phyloP scores from a whole-genome alignment of 2,797 vertebrate species.

The Neosilurus hyrtlii region DNA sequence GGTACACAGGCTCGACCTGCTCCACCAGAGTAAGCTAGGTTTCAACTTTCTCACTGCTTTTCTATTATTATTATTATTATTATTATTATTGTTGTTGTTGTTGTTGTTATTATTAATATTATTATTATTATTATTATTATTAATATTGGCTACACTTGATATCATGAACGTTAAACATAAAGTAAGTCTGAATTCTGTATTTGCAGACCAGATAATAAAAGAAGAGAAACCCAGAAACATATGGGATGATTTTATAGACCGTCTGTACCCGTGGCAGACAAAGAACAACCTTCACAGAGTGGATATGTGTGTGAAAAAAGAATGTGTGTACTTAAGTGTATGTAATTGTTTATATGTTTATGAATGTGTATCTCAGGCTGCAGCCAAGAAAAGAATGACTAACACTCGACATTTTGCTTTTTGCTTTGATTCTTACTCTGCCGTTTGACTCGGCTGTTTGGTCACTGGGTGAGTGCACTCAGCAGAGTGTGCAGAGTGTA shows the following conservation, averaged over 20 bases:
- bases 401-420: not conserved
- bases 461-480: not conserved
- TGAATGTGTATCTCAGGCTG: slow-evolving; percentile 21
- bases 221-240: not conserved
- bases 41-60: not conserved
- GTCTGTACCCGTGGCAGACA: not conserved
- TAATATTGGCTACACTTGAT: not conserved
- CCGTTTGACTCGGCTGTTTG: not conserved
- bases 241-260: not conserved
- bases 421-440: not conserved
- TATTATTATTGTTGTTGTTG: not conserved
- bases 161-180: not conserved
- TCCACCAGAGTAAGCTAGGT: slow-evolving; percentile 68
- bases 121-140: not conserved
- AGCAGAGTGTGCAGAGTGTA: not conserved
- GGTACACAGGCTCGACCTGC: slow-evolving; percentile 79
- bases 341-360: not conserved
- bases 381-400: not conserved
- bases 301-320: not conserved
- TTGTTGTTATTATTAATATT: not conserved
- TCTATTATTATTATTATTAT: not conserved
- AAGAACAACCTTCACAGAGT: not conserved
- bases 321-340: not conserved
- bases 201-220: slow-evolving; percentile 48
- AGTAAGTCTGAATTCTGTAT: slow-evolving; percentile 11